A percentile compares a stretch with the other conserved stretches of the same genome.
Evolutionary conservation across 2,888 invertebrate genomes (phyloP).

Genomic region (Caenorhabditis virilis): DNA sequence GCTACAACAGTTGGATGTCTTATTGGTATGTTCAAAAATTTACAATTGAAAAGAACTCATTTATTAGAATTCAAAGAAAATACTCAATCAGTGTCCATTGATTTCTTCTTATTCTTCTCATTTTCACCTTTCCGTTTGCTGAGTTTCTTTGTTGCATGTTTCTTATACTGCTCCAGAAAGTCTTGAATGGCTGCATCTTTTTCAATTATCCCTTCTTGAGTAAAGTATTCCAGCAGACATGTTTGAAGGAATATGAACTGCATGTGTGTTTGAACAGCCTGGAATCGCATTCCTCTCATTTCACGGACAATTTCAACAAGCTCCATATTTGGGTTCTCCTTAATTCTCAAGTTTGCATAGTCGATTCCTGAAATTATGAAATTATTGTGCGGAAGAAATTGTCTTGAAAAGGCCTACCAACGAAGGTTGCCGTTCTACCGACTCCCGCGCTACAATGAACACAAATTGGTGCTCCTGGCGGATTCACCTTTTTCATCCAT

Average conservation of each 20-base stretch:
- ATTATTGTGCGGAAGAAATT: background rate
- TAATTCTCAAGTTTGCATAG: slow-evolving; percentile 35
- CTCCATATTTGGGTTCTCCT: slow-evolving; percentile 31
- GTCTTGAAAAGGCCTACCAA: slow-evolving; percentile 18
- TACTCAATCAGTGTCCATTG: too few relatives aligned
- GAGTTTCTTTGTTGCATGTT: slow-evolving; percentile 33
- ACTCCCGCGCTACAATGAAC: slow-evolving; percentile 60
- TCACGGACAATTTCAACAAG: slow-evolving; percentile 43
- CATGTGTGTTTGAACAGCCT: slow-evolving; percentile 42
- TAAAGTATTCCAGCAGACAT: slow-evolving; percentile 40
- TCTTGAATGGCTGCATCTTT: slow-evolving; percentile 14
- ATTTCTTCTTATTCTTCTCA: too few relatives aligned
- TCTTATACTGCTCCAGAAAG: slow-evolving; percentile 36
- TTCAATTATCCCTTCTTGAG: slow-evolving; percentile 32
- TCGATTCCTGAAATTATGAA: slow-evolving; percentile 27
- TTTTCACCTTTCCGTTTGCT: slow-evolving; percentile 25
- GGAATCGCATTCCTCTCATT: slow-evolving; percentile 38
- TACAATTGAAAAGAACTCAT: too few relatives aligned
- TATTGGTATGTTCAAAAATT: slow-evolving; percentile 51
- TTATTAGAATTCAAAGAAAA: too few relatives aligned
- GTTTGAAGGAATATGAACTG: slow-evolving; percentile 48
- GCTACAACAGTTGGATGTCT: slow-evolving; percentile 57
- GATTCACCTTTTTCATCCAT: slow-evolving; percentile 42
- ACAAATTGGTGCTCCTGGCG: slow-evolving; percentile 35
- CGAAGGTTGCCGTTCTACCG: slow-evolving; percentile 54